These are phyloP conservation scores for Heliocidaris erythrogramma DNA, from an alignment of 35 echinoderm and acorn worm species.

Conservation along the genomic window DNA sequence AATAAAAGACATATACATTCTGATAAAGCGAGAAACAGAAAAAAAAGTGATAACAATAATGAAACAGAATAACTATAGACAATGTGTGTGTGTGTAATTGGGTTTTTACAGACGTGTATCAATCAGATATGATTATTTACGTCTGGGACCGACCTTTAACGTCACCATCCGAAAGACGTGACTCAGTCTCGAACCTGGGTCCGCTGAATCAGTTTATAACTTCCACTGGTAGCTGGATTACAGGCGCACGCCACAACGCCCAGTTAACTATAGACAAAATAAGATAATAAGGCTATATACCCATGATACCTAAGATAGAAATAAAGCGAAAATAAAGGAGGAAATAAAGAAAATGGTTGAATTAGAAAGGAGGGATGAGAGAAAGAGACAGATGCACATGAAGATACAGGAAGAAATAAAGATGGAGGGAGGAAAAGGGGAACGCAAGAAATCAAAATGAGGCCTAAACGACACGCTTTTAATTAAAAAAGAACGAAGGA, in stretches of 20 bases:
- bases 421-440: slow-evolving; percentile 31
- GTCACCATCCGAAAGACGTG: no score
- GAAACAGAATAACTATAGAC: not conserved
- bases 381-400: not conserved
- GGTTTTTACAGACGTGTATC: no score
- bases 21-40: not conserved
- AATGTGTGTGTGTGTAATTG: no score
- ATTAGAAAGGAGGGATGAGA: not conserved
- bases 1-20: not conserved
- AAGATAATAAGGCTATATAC: not conserved
- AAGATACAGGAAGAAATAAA: not conserved
- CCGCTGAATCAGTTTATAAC: no score
- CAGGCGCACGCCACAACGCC: no score
- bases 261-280: not conserved
- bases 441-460: slow-evolving; percentile 7
- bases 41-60: not conserved
- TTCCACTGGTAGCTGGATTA: no score
- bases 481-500: slow-evolving; percentile 29
- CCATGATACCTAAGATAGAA: not conserved
- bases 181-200: no score
- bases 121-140: no score
- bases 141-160: no score
- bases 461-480: slow-evolving; percentile 14
- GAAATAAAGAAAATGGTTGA: not conserved
- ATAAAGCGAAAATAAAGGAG: not conserved